These are phyloP conservation scores for Poecilia velifera DNA, from an alignment of 2,797 vertebrate genomes.

Conservation along the genomic window DNA sequence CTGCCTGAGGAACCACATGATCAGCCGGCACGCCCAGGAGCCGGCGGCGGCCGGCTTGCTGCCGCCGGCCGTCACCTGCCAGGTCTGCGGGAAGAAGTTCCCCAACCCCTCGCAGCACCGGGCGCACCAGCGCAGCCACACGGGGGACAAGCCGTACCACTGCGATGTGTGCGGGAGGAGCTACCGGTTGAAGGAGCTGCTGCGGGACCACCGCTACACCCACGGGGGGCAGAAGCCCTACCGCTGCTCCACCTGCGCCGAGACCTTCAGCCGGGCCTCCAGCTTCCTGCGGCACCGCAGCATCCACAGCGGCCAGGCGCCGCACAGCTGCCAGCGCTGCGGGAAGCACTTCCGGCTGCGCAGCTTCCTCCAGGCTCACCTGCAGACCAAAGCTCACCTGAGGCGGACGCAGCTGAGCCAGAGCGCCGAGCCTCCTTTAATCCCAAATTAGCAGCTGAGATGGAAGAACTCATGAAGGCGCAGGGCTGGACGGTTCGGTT, in stretches of 20 bases:
- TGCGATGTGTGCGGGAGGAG: slow-evolving; percentile 58
- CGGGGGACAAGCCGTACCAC: slow-evolving; percentile 47
- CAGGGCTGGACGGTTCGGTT: too few species aligned
- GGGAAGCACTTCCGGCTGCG: slow-evolving; percentile 57
- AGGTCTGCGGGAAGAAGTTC: slow-evolving; percentile 59
- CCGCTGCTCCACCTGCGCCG: slow-evolving; percentile 46
- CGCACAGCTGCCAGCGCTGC: slow-evolving; percentile 44
- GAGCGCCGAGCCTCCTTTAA: background rate
- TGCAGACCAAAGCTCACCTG: slow-evolving; percentile 61
- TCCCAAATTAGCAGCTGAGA: too few species aligned
- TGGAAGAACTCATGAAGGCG: too few species aligned
- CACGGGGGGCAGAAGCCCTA: slow-evolving; percentile 53
- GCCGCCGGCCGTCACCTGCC: slow-evolving; percentile 15
- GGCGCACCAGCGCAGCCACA: slow-evolving; percentile 46
- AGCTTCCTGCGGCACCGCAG: slow-evolving; percentile 58
- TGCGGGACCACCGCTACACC: slow-evolving; percentile 46
- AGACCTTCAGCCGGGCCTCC: slow-evolving; percentile 50
- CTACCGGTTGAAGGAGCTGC: slow-evolving; percentile 46
- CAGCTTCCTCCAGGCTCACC: slow-evolving; percentile 57
- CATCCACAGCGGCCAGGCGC: slow-evolving; percentile 50
- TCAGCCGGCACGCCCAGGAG: slow-evolving; percentile 58
- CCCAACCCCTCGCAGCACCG: slow-evolving; percentile 43
- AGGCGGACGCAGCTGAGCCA: slow-evolving; percentile 28
- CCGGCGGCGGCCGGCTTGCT: background rate
- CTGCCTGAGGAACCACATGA: slow-evolving; percentile 58